Conservation (phyloP, 2,888 invertebrate species). For the Sipunculus nudus region DNA sequence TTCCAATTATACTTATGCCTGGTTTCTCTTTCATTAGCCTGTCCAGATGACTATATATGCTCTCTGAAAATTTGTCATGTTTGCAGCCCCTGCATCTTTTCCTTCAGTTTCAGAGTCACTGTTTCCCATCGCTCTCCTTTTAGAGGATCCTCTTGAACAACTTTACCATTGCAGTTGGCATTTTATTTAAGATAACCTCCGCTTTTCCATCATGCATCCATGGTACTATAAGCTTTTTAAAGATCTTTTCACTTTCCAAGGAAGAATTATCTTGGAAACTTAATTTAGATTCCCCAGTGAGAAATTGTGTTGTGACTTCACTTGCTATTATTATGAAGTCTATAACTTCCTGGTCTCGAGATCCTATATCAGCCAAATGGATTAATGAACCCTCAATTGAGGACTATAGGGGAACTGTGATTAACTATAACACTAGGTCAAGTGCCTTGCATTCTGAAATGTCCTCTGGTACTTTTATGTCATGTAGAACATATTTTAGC, state of each 20-base stretch:
- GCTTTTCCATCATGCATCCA: not conserved
- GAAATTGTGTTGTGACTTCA: no score
- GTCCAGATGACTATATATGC: constrained; percentile 2
- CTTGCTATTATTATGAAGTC: no score
- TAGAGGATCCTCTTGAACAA: not conserved
- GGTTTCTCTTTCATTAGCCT: constrained; percentile 4
- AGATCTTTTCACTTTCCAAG: constrained; percentile 3
- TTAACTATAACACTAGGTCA: constrained; percentile 26
- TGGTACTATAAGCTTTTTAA: not conserved
- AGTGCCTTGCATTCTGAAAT: constrained; percentile 37
- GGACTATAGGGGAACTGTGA: constrained; percentile 4
- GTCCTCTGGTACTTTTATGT: constrained; percentile 31
- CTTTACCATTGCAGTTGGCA: not conserved
- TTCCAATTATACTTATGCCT: constrained; percentile 4
- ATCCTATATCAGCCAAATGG: no score
- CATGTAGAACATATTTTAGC: no score
- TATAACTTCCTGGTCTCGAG: no score
- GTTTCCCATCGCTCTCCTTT: not conserved
- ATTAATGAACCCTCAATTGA: no score
- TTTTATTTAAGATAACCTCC: not conserved
- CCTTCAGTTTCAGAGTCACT: not conserved
- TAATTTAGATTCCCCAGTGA: no score
- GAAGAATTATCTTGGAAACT: no score
- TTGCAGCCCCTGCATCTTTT: constrained; percentile 4
- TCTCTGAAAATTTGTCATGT: constrained; percentile 8